These are phyloP conservation scores for Lasioglossum villosulum DNA, from an alignment of 2,888 invertebrate species.

Conservation along the genomic window DNA sequence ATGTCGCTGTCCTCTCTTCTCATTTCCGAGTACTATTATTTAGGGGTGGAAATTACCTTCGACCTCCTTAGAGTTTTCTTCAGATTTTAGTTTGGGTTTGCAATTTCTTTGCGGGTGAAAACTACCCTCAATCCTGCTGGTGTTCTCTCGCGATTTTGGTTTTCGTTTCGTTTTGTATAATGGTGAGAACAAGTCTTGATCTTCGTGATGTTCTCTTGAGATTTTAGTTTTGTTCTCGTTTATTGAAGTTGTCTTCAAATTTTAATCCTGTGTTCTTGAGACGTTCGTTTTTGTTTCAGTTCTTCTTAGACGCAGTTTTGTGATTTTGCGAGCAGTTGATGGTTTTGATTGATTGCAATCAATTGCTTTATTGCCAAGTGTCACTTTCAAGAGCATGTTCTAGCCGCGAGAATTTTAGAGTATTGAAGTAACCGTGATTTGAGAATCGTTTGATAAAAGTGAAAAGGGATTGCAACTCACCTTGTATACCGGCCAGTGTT, in stretches of 20 bases:
- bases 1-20: too few species aligned
- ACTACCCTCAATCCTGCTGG: too few species aligned
- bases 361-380: slow-evolving; percentile 72
- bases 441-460: not conserved
- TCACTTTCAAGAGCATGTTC: slow-evolving; percentile 21
- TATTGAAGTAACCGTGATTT: not conserved
- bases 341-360: not conserved
- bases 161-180: not conserved
- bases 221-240: not conserved
- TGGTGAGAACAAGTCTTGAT: not conserved
- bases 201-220: not conserved
- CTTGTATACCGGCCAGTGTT: slow-evolving; percentile 93
- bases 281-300: not conserved
- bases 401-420: not conserved
- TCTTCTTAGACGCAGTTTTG: not conserved
- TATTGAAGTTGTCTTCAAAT: not conserved
- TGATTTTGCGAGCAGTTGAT: not conserved
- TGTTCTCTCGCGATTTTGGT: not conserved
- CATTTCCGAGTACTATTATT: too few species aligned
- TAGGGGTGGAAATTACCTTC: too few species aligned
- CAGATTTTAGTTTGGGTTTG: too few species aligned
- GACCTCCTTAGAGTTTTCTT: too few species aligned
- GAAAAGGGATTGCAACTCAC: slow-evolving; percentile 83
- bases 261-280: not conserved
- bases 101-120: too few species aligned